These are phyloP conservation scores for Sylvia borin DNA, from an alignment of 2,797 vertebrate genomes.

Conservation along the genomic window DNA sequence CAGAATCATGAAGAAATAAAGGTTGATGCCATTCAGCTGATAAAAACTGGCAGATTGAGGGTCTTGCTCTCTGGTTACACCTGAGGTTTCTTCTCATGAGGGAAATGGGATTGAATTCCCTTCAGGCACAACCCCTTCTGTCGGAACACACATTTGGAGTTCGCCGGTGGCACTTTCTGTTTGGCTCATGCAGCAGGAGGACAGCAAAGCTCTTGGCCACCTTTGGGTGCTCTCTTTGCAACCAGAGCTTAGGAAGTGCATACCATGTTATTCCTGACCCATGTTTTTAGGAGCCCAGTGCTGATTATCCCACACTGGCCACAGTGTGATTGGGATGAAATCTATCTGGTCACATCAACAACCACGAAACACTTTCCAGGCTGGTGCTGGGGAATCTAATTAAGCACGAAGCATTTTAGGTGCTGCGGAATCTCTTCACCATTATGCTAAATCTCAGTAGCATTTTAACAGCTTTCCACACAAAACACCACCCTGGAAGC, in stretches of 20 bases:
- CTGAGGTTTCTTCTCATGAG: not conserved
- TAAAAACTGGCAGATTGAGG: not conserved
- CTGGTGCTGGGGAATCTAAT: not conserved
- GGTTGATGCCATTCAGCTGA: not conserved
- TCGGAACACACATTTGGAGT: not conserved
- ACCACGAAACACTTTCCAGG: not conserved
- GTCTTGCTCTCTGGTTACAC: not conserved
- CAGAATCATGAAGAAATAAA: not conserved
- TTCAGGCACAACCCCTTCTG: not conserved
- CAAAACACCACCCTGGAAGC: not conserved
- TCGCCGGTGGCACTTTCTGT: not conserved
- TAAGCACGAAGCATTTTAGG: not conserved
- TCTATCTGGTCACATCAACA: not conserved
- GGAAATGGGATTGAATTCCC: not conserved
- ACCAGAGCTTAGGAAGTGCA: not conserved
- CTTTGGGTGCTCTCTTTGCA: not conserved
- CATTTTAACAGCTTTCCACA: constrained; percentile 7
- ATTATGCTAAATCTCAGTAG: not conserved
- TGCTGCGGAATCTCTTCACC: not conserved
- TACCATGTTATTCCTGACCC: not conserved
- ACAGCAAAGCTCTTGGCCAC: not conserved
- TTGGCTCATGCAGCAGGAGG: accelerated
- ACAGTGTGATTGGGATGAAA: not conserved
- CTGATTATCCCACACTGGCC: not conserved
- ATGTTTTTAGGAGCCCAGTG: not conserved